These are phyloP conservation scores for Morpho deidamia DNA, from an alignment of 2,888 invertebrate species.

Conservation along the genomic window DNA sequence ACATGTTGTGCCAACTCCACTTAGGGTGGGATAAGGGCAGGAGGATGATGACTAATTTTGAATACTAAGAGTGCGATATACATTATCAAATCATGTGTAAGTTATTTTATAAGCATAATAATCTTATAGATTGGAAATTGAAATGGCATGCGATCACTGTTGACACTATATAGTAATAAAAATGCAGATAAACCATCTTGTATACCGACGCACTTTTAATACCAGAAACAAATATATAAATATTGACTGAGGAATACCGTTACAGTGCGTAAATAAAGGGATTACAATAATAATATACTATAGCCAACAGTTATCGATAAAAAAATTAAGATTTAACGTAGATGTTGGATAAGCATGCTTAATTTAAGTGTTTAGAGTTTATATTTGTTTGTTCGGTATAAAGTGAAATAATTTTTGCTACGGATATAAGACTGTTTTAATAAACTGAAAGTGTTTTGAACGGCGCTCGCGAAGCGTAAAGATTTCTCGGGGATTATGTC, in stretches of 20 bases:
- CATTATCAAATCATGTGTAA: too few species aligned
- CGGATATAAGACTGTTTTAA: constrained; percentile 52
- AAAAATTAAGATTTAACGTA: constrained; percentile 5
- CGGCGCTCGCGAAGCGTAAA: constrained; percentile 67
- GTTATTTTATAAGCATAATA: too few species aligned
- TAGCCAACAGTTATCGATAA: constrained; percentile 1
- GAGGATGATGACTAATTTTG: too few species aligned
- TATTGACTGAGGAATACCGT: constrained; percentile 50
- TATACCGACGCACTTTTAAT: neutral
- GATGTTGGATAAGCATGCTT: constrained; percentile 1
- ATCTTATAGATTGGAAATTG: too few species aligned
- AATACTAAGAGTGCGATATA: too few species aligned
- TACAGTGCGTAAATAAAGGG: constrained; percentile 19
- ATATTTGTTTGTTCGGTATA: neutral
- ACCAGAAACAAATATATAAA: constrained; percentile 36
- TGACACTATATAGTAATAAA: too few species aligned
- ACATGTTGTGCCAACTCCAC: too few species aligned
- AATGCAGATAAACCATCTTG: too few species aligned
- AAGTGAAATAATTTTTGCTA: constrained; percentile 16
- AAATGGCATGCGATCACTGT: too few species aligned
- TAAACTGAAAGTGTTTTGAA: constrained; percentile 75
- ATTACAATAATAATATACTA: constrained; percentile 19
- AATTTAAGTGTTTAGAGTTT: neutral
- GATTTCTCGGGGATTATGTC: constrained; percentile 61
- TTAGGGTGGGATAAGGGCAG: too few species aligned